Evolutionary conservation across 2,797 vertebrate genomes (phyloP).

Genomic region (Coracias cyanogaster): DNA sequence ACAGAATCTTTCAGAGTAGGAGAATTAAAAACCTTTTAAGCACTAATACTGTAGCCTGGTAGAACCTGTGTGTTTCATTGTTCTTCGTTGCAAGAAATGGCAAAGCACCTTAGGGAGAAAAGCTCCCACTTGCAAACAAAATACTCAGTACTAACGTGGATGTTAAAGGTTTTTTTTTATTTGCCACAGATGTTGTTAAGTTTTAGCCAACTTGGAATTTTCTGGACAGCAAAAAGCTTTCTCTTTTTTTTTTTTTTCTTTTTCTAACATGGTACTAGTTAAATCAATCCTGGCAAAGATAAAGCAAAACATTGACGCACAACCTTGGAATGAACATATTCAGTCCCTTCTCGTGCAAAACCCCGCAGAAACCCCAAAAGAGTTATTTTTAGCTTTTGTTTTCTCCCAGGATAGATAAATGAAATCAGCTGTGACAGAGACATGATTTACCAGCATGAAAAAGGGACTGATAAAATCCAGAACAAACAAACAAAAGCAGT

Average conservation of each 20-base stretch:
- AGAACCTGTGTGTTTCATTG: not conserved
- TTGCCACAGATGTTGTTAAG: conserved; percentile 20
- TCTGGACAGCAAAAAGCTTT: not conserved
- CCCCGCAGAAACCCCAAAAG: conserved; percentile 53
- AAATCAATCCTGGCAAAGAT: conserved; percentile 26
- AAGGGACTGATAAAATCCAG: conserved; percentile 66
- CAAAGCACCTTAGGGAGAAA: not conserved
- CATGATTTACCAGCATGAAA: conserved; percentile 62
- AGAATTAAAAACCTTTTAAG: not conserved
- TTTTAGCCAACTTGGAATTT: conserved; percentile 34
- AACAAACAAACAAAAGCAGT: conserved; percentile 66
- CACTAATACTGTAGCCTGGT: not conserved
- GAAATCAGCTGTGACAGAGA: conserved; percentile 71
- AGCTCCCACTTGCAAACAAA: not conserved
- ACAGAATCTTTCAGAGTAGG: not conserved
- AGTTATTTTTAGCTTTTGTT: conserved; percentile 72
- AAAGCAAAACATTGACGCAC: conserved; percentile 57
- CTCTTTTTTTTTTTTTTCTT: not conserved
- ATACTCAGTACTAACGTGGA: not conserved
- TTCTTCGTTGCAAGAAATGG: not conserved
- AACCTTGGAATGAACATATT: conserved; percentile 52
- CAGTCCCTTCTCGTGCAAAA: conserved; percentile 48
- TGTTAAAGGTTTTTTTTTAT: not conserved
- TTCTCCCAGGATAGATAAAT: conserved; percentile 66
- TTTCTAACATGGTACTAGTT: conserved; percentile 5